Evolutionary conservation across 2,113 vertebrate species (phyloP).

Genomic region (Oryctolagus cuniculus): DNA sequence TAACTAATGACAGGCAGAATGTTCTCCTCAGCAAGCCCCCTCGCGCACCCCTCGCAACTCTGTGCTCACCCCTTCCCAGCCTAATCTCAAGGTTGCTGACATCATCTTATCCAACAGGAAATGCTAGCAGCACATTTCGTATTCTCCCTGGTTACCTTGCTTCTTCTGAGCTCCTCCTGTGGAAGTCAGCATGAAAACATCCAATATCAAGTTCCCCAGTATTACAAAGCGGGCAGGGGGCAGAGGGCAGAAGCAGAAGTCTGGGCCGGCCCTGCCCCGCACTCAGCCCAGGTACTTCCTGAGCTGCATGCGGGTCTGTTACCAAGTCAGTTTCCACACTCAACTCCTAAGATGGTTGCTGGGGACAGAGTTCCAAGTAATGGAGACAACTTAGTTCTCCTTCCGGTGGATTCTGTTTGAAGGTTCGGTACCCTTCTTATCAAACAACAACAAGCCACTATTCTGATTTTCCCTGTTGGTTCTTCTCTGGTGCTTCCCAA

Average conservation of each 20-base stretch:
- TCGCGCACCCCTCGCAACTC: no score
- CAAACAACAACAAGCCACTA: background rate
- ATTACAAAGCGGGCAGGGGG: background rate
- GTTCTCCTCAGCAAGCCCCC: no score
- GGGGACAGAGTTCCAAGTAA: background rate
- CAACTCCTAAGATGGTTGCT: background rate
- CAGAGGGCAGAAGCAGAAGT: background rate
- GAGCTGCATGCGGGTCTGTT: background rate
- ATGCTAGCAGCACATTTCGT: background rate
- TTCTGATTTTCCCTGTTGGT: background rate
- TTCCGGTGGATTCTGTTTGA: background rate
- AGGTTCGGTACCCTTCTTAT: background rate
- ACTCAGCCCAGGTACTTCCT: background rate
- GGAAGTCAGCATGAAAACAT: background rate
- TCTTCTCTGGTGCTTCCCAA: no score
- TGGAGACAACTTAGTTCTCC: background rate
- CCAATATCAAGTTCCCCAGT: background rate
- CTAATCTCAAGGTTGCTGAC: background rate
- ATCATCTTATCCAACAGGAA: background rate
- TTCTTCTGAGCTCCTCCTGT: background rate
- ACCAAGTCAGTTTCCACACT: background rate
- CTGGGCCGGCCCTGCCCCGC: background rate
- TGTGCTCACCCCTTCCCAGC: background rate
- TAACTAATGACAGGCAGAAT: background rate
- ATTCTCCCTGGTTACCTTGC: background rate